phyloP scores from a whole-genome alignment of 30 jellyfish, hydroid and myxozoan genomes.

The Catostylus mosaicus region DNA sequence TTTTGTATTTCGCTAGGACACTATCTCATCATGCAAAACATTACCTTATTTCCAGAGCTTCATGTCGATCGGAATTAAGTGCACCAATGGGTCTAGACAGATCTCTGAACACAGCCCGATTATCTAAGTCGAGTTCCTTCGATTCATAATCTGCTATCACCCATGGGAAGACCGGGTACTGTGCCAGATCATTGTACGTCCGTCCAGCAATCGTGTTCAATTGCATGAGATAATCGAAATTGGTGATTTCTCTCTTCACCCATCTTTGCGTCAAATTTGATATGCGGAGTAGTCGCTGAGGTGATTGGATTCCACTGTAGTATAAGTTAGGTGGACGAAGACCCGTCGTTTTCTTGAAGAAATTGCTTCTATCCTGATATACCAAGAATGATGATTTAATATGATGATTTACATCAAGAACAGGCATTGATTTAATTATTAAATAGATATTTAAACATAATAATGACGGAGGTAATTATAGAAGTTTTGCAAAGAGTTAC shows the following conservation, averaged over 20 bases:
- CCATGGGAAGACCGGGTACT: conserved; percentile 99
- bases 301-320: conserved; percentile 93
- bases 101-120: conserved; percentile 81
- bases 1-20: not conserved
- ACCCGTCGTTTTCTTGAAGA: conserved; percentile 66
- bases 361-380: conserved; percentile 70
- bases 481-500: no score
- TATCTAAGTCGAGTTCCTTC: conserved; percentile 65
- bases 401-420: conserved; percentile 1
- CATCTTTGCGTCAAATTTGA: conserved; percentile 86
- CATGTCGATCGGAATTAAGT: conserved; percentile 54
- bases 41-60: conserved; percentile 78
- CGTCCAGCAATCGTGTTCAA: conserved; percentile 97
- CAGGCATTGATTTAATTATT: no score
- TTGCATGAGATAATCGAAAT: conserved; percentile 92
- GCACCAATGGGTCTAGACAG: conserved; percentile 93
- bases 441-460: no score
- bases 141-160: conserved; percentile 82
- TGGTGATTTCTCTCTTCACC: conserved; percentile 91
- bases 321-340: conserved; percentile 76
- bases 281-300: conserved; percentile 78
- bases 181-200: conserved; percentile 95
- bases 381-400: no score
- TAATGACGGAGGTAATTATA: no score
- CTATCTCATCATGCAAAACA: no score